phyloP scores from a whole-genome alignment of 2,113 vertebrate genomes.

The Centropus unirufus region DNA sequence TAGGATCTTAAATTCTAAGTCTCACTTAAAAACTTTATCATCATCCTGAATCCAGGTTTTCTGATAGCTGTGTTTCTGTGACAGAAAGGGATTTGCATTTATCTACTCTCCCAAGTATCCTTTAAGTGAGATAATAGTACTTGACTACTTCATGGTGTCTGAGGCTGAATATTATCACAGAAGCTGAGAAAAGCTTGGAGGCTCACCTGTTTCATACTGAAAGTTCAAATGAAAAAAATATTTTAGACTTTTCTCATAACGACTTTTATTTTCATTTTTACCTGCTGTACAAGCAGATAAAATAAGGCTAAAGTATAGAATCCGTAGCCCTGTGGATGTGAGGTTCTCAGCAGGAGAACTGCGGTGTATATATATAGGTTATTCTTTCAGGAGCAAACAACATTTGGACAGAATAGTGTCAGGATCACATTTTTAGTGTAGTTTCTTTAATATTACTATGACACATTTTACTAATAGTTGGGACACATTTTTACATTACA shows the following conservation, averaged over 20 bases:
- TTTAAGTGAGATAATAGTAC: constrained; percentile 5
- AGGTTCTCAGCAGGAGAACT: background rate
- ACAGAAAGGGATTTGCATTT: constrained; percentile 6
- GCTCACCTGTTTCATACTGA: background rate
- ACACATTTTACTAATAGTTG: constrained; percentile 46
- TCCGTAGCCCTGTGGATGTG: background rate
- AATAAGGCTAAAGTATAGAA: background rate
- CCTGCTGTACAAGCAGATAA: background rate
- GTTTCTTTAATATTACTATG: background rate
- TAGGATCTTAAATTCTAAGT: constrained; percentile 34
- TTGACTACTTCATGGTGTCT: background rate
- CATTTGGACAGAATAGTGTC: background rate
- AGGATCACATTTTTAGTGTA: background rate
- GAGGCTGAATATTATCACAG: background rate
- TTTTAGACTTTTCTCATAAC: background rate
- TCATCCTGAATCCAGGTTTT: background rate
- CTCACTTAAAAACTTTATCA: constrained; percentile 12
- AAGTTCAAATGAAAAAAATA: background rate
- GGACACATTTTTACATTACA: background rate
- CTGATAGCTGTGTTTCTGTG: background rate
- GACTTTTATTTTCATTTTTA: background rate
- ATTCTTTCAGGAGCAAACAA: background rate
- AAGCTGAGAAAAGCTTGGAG: background rate
- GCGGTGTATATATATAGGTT: background rate
- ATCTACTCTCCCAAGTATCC: background rate